Conservation (phyloP, 1,140 invertebrate genomes). For the Drosophila chauvacae region DNA sequence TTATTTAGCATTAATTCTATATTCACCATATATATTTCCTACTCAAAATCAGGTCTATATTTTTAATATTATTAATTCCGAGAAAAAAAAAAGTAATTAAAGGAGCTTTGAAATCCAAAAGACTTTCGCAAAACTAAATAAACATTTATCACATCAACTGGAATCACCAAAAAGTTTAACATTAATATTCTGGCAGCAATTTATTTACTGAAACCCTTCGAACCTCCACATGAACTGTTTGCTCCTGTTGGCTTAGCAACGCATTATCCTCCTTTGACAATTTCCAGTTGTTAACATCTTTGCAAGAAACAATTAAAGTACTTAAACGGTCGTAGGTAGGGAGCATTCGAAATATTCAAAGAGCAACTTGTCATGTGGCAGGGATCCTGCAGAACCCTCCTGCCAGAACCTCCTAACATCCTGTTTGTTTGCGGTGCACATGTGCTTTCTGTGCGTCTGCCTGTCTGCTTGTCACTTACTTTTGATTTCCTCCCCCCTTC, state of each 20-base stretch:
- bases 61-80: no score
- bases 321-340: constrained; percentile 49
- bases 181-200: background rate
- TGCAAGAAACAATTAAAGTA: constrained; percentile 68
- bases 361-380: constrained; percentile 60
- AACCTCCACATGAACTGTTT: background rate
- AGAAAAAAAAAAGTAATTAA: no score
- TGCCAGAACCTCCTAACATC: constrained; percentile 3
- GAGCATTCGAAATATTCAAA: constrained; percentile 66
- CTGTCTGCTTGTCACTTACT: constrained; percentile 80
- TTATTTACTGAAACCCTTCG: background rate
- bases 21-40: no score
- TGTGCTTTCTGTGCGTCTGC: constrained; percentile 79
- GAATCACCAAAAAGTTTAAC: background rate
- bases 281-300: constrained; percentile 41
- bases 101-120: background rate
- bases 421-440: constrained; percentile 79
- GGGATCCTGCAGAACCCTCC: constrained; percentile 6
- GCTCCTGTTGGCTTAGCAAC: background rate
- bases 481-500: constrained; percentile 72
- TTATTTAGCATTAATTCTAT: no score
- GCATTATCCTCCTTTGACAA: background rate
- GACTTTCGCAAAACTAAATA: background rate
- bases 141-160: background rate
- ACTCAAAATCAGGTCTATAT: no score